These are phyloP conservation scores for Osmoderma eremita DNA, from an alignment of 2,888 invertebrate species.

Conservation along the genomic window DNA sequence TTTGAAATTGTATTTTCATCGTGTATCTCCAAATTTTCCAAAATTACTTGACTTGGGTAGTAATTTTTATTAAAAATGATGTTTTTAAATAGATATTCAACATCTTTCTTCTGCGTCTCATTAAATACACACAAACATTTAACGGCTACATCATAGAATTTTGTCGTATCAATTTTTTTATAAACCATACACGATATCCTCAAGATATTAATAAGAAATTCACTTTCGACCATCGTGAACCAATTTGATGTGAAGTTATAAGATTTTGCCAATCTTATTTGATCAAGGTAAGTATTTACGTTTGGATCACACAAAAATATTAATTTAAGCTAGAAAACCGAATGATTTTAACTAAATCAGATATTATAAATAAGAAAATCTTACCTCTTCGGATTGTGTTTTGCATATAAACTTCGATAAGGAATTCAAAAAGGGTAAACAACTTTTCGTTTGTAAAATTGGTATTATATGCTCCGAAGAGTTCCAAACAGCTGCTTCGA, in stretches of 20 bases:
- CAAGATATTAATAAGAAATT: conserved; percentile 67
- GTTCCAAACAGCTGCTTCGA: conserved; percentile 63
- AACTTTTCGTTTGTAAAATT: conserved; percentile 62
- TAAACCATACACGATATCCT: conserved; percentile 61
- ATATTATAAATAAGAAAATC: background rate
- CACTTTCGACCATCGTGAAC: conserved; percentile 73
- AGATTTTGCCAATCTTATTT: conserved; percentile 56
- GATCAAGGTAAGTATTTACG: conserved; percentile 63
- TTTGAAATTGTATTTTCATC: conserved; percentile 64
- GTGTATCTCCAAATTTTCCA: conserved; percentile 67
- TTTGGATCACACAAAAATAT: conserved; percentile 61
- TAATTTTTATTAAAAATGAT: conserved; percentile 72
- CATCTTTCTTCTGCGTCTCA: conserved; percentile 68
- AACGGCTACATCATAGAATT: conserved; percentile 69
- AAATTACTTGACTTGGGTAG: conserved; percentile 68
- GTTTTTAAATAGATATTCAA: conserved; percentile 68
- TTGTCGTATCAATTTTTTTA: conserved; percentile 64
- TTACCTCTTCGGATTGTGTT: conserved; percentile 27
- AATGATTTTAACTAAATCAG: background rate
- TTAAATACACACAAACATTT: conserved; percentile 71
- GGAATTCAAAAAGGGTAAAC: conserved; percentile 63
- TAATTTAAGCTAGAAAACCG: conserved; percentile 58
- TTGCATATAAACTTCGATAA: conserved; percentile 54
- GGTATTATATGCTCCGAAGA: conserved; percentile 65
- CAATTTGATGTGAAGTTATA: conserved; percentile 68